Evolutionary conservation across 2,797 vertebrate species (phyloP).

Genomic region (Acanthis flammea): DNA sequence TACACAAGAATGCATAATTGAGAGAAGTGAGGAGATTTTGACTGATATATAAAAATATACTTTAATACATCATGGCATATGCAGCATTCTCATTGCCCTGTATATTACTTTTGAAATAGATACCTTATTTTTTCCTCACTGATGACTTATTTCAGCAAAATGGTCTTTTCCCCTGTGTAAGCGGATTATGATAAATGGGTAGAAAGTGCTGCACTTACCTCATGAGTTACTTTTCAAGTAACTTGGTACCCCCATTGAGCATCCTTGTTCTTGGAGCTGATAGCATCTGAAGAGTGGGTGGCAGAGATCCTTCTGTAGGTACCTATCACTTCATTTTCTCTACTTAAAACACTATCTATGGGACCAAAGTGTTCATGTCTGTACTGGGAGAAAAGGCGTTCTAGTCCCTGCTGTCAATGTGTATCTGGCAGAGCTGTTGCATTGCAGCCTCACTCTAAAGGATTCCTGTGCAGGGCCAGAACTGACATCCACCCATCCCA

Average conservation of each 20-base stretch:
- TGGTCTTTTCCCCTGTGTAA: neutral
- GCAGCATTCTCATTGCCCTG: neutral
- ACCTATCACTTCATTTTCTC: neutral
- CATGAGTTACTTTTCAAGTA: neutral
- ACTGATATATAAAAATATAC: neutral
- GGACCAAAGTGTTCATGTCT: neutral
- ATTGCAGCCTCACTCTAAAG: neutral
- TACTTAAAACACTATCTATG: neutral
- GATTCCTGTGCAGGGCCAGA: neutral
- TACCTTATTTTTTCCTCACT: neutral
- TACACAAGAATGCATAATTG: neutral
- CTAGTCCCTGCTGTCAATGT: neutral
- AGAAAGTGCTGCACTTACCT: neutral
- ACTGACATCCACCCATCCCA: neutral
- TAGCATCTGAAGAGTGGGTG: neutral
- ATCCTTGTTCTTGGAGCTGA: neutral
- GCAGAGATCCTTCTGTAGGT: neutral
- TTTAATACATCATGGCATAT: neutral
- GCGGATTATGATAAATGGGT: neutral
- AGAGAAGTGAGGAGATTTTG: neutral
- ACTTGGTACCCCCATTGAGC: neutral
- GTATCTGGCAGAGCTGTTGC: neutral
- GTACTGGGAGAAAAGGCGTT: neutral
- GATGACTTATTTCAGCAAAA: slow-evolving; percentile 26
- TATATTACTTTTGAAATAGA: slow-evolving; percentile 3